These are phyloP conservation scores for Pseudobourletiella spinata DNA, from an alignment of 1,140 invertebrate genomes.

Conservation along the genomic window DNA sequence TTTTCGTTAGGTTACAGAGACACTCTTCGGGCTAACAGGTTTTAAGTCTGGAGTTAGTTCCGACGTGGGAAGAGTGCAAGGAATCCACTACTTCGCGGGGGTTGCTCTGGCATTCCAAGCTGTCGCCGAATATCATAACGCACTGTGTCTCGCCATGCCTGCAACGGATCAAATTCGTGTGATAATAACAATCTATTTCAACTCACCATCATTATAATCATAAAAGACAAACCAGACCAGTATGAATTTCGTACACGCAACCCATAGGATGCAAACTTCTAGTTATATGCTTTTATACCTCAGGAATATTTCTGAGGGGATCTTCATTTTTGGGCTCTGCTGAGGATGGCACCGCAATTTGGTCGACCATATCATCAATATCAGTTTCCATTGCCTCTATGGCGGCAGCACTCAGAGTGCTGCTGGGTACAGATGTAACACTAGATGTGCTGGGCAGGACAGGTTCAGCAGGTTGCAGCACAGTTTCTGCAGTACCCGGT, in stretches of 20 bases:
- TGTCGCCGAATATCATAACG: slow-evolving; percentile 14
- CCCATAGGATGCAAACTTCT: not conserved
- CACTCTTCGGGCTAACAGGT: too few species aligned
- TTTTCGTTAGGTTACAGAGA: too few species aligned
- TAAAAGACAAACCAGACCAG: not conserved
- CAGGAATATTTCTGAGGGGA: not conserved
- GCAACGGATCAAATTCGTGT: slow-evolving; percentile 1
- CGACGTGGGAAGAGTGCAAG: slow-evolving; percentile 8
- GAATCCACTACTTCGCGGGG: slow-evolving; percentile 7
- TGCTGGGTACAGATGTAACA: too few species aligned
- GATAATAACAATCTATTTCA: not conserved
- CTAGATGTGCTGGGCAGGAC: too few species aligned
- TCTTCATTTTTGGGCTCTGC: not conserved
- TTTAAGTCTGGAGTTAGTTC: too few species aligned
- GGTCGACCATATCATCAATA: not conserved
- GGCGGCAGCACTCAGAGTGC: too few species aligned
- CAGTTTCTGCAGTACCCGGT: not conserved
- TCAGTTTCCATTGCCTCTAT: not conserved
- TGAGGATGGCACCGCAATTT: not conserved
- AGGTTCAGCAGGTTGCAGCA: not conserved
- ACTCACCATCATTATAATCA: not conserved
- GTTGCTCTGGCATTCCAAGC: slow-evolving; percentile 11
- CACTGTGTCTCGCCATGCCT: slow-evolving; percentile 18
- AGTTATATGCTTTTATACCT: too few species aligned
- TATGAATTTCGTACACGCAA: not conserved